phyloP scores from a whole-genome alignment of 2,113 vertebrate species.

The Rana temporaria region DNA sequence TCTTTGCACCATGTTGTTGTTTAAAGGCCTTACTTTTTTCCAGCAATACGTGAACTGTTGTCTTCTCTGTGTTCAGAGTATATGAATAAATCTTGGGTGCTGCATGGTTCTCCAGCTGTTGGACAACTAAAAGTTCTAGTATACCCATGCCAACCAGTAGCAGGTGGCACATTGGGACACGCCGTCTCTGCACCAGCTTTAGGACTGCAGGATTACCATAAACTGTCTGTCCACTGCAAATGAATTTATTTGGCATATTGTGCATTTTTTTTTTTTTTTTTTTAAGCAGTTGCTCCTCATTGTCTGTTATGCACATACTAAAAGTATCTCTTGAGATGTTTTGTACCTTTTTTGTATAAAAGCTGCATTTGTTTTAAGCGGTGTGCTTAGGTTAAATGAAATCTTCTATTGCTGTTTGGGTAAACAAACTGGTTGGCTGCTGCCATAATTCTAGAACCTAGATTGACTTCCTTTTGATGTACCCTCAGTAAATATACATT shows the following conservation, averaged over 20 bases:
- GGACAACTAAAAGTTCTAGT: no score
- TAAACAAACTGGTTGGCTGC: no score
- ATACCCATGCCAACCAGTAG: no score
- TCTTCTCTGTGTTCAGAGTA: neutral
- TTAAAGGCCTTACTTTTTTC: neutral
- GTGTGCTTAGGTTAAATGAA: neutral
- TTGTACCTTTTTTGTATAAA: constrained; percentile 20
- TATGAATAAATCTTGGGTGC: no score
- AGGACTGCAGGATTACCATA: no score
- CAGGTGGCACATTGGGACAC: no score
- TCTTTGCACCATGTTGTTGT: no score
- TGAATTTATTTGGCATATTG: neutral
- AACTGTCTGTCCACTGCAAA: neutral
- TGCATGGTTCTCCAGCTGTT: no score
- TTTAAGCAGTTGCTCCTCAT: neutral
- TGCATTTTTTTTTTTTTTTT: neutral
- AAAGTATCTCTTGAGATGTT: constrained; percentile 20
- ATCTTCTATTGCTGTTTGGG: no score
- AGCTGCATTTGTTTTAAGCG: neutral
- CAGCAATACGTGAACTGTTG: neutral
- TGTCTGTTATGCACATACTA: constrained; percentile 2
- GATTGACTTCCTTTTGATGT: neutral
- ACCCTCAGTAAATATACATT: neutral
- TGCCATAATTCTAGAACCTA: no score
- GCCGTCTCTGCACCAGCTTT: no score